phyloP scores from a whole-genome alignment of 2,113 vertebrate species.

The Myotis brandtii region DNA sequence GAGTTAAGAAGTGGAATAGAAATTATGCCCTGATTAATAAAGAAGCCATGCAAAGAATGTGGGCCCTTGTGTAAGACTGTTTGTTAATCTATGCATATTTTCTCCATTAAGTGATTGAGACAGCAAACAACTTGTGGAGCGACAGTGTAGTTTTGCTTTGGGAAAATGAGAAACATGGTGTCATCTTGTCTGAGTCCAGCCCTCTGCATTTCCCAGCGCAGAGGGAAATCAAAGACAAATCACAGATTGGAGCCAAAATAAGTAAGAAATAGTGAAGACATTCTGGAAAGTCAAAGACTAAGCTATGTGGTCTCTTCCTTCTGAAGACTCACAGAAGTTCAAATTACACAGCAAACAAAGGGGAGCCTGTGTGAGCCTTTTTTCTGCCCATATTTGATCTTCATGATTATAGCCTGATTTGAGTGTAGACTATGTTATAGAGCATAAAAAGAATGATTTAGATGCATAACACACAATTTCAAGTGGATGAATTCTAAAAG shows the following conservation, averaged over 20 bases:
- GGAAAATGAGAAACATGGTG: neutral
- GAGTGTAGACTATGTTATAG: neutral
- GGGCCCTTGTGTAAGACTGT: neutral
- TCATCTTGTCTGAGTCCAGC: neutral
- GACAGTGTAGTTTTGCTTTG: neutral
- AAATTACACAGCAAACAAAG: neutral
- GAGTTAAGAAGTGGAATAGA: too few relatives aligned
- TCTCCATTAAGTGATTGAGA: neutral
- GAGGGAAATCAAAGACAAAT: neutral
- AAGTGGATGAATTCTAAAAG: neutral
- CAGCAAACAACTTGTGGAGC: neutral
- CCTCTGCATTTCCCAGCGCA: neutral
- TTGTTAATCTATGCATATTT: neutral
- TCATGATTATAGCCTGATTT: neutral
- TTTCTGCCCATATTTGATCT: neutral
- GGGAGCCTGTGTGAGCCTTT: neutral
- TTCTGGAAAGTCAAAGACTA: neutral
- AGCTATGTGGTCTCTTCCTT: neutral
- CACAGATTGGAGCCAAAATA: neutral
- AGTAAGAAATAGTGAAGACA: neutral
- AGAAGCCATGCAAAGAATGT: neutral
- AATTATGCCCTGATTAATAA: neutral
- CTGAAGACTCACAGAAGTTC: neutral
- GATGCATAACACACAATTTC: neutral
- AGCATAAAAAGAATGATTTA: neutral